These are phyloP conservation scores for Coenonympha arcania DNA, from an alignment of 2,888 invertebrate species.

Conservation along the genomic window DNA sequence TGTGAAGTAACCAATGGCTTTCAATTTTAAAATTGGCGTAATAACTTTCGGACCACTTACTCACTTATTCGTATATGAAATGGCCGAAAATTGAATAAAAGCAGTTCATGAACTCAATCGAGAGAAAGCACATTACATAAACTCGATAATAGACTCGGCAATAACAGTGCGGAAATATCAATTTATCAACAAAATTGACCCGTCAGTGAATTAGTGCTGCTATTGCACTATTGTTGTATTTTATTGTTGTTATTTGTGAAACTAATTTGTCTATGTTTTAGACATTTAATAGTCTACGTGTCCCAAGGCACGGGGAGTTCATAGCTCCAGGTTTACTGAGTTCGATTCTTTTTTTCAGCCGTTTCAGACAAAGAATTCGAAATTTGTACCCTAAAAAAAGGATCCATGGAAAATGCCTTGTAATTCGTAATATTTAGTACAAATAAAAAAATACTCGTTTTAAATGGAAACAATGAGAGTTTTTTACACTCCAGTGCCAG, in stretches of 20 bases:
- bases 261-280: not conserved
- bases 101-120: slow-evolving; percentile 4
- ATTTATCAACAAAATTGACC: slow-evolving; percentile 19
- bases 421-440: no score
- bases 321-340: no score
- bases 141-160: slow-evolving; percentile 12
- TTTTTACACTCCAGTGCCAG: no score
- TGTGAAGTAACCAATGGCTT: no score
- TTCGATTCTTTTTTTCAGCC: no score
- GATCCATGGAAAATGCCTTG: no score
- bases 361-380: no score
- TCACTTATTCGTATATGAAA: not conserved
- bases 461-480: no score
- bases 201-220: slow-evolving; percentile 6
- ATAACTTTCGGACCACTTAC: not conserved
- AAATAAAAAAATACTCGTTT: no score
- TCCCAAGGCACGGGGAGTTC: no score
- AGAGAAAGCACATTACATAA: slow-evolving; percentile 18
- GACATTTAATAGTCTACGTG: no score
- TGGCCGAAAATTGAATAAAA: slow-evolving; percentile 5
- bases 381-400: no score
- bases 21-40: not conserved
- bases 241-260: not conserved
- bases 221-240: not conserved
- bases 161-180: slow-evolving; percentile 23